Conservation (phyloP, 2,113 vertebrate genomes). For the Malurus cyaneus region DNA sequence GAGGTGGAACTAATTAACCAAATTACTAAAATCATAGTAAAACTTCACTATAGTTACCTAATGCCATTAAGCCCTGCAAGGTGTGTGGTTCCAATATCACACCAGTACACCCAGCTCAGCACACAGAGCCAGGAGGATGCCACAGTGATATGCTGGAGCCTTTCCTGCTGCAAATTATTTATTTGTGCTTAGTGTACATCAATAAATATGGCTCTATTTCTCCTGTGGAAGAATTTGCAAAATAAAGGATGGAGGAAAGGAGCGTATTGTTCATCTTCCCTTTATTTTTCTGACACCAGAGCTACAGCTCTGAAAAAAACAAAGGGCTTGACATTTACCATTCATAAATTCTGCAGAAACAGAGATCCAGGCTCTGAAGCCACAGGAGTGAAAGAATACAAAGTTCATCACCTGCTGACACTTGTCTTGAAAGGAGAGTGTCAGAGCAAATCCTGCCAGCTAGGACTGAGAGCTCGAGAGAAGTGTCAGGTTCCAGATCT, state of each 20-base stretch:
- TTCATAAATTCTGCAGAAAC: slow-evolving; percentile 64
- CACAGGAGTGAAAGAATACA: slow-evolving; percentile 55
- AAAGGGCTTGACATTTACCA: slow-evolving; percentile 69
- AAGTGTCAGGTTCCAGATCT: slow-evolving; percentile 55
- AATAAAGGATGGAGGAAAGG: slow-evolving; percentile 31
- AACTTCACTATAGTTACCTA: slow-evolving; percentile 4
- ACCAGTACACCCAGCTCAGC: background rate
- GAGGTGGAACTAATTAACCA: slow-evolving; percentile 46
- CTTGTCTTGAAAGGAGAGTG: slow-evolving; percentile 22
- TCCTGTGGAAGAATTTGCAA: slow-evolving; percentile 29
- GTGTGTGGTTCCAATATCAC: background rate
- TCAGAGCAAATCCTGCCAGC: slow-evolving; percentile 12
- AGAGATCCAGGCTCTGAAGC: slow-evolving; percentile 47
- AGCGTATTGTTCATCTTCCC: background rate
- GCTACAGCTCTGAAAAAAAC: slow-evolving; percentile 51
- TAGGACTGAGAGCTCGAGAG: slow-evolving; percentile 14
- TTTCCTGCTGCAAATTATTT: slow-evolving; percentile 27
- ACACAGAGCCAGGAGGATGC: background rate
- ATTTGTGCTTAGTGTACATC: slow-evolving; percentile 12
- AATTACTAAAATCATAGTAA: slow-evolving; percentile 27
- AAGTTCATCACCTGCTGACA: slow-evolving; percentile 63
- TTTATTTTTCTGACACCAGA: slow-evolving; percentile 50
- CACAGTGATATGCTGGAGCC: background rate
- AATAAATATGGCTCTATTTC: background rate
- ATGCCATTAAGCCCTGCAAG: background rate